Conservation (phyloP, 2,797 vertebrate genomes). For the Mergus octosetaceus region DNA sequence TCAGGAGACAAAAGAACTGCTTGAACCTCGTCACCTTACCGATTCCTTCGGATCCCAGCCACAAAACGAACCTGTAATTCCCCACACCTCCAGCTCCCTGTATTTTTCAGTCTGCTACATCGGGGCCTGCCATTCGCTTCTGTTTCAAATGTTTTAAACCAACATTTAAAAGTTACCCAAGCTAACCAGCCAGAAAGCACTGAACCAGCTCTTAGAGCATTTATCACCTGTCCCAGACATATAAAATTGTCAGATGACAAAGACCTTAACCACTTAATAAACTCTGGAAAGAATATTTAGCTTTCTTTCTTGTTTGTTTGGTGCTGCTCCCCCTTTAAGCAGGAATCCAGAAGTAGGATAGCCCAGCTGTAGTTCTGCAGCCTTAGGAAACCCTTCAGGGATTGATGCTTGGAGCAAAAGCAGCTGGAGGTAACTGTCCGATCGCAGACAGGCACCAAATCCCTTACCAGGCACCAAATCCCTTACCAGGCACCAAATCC, state of each 20-base stretch:
- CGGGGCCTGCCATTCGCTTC: neutral
- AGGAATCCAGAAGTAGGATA: neutral
- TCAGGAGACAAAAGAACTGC: neutral
- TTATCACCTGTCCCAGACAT: neutral
- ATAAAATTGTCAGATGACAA: neutral
- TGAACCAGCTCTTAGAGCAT: neutral
- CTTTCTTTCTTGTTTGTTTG: neutral
- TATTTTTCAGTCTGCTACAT: neutral
- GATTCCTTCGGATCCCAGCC: neutral
- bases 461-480: neutral
- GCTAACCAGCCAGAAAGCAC: neutral
- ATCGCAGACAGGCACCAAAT: neutral
- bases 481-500: neutral
- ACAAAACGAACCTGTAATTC: neutral
- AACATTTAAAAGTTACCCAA: neutral
- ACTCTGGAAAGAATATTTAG: neutral
- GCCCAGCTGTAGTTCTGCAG: neutral
- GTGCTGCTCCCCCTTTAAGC: neutral
- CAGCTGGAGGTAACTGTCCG: neutral
- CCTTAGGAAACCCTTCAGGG: neutral
- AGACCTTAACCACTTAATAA: neutral
- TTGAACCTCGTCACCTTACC: neutral
- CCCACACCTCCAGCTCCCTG: neutral
- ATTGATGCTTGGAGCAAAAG: neutral
- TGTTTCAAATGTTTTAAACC: neutral